A percentile compares a stretch with the other conserved stretches of the same genome.
Evolutionary conservation across 2,888 invertebrate genomes (phyloP).

Genomic region (Bellardia pandia): DNA sequence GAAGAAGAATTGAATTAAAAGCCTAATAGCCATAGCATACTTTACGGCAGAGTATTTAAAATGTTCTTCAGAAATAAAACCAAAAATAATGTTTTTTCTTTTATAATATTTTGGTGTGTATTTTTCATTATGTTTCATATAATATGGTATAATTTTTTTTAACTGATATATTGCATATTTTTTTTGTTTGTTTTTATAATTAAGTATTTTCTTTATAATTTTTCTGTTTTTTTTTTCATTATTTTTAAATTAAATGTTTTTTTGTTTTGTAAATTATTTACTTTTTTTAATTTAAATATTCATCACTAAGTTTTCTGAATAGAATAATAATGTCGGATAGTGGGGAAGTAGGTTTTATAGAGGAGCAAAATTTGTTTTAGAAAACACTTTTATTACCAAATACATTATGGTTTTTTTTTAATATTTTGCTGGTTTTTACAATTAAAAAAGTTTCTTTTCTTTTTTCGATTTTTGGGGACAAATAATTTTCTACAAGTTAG

Average conservation of each 20-base stretch:
- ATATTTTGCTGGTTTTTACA: constrained; percentile 58
- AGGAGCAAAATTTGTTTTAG: constrained; percentile 18
- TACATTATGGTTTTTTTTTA: constrained; percentile 29
- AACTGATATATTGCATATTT: constrained; percentile 76
- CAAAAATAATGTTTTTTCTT: constrained; percentile 73
- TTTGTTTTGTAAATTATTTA: constrained; percentile 33
- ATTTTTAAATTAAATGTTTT: constrained; percentile 25
- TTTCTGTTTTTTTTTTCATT: background rate
- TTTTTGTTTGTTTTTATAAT: constrained; percentile 59
- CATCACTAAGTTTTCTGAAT: constrained; percentile 60
- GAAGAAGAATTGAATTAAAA: background rate
- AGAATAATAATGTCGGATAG: background rate
- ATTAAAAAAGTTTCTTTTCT: constrained; percentile 37
- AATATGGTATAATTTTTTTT: constrained; percentile 69
- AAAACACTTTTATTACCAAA: constrained; percentile 61
- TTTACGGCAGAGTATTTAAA: background rate
- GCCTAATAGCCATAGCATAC: background rate
- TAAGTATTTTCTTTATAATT: constrained; percentile 29
- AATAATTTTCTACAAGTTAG: constrained; percentile 53
- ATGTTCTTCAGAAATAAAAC: constrained; percentile 42
- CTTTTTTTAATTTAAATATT: constrained; percentile 40
- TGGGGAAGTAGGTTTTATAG: background rate
- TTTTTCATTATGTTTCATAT: constrained; percentile 73
- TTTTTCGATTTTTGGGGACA: background rate
- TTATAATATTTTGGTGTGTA: constrained; percentile 75